Conservation (phyloP, 2,797 vertebrate genomes). For the Smutsia temminckii region DNA sequence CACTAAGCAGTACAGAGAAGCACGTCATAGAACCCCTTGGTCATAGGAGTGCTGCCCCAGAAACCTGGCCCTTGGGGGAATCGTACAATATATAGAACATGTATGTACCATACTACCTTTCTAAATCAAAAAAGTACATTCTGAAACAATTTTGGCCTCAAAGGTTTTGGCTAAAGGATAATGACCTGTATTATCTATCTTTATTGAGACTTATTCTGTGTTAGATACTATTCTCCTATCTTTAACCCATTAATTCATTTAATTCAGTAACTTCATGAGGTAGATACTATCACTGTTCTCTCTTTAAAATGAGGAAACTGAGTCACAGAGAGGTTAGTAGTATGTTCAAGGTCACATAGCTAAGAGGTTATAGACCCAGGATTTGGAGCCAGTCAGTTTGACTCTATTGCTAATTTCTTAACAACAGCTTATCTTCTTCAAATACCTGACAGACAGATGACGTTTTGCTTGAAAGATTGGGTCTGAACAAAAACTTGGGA, state of each 20-base stretch:
- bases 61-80: background rate
- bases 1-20: background rate
- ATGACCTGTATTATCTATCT: background rate
- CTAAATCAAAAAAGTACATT: background rate
- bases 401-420: constrained; percentile 32
- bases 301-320: constrained; percentile 41
- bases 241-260: constrained; percentile 19
- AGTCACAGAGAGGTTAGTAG: constrained; percentile 18
- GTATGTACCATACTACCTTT: background rate
- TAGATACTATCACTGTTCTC: background rate
- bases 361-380: background rate
- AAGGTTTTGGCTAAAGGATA: constrained; percentile 31
- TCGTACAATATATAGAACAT: background rate
- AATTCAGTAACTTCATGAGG: background rate
- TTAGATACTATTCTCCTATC: background rate
- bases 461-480: constrained; percentile 6
- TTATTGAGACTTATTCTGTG: background rate
- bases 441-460: background rate
- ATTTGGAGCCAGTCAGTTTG: constrained; percentile 5
- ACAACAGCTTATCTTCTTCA: background rate
- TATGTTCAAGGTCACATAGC: background rate
- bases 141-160: constrained; percentile 11
- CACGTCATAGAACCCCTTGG: background rate
- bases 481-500: background rate
- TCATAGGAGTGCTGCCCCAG: background rate